These are phyloP conservation scores for Phodopus roborovskii DNA, from an alignment of 2,113 vertebrate species.

Conservation along the genomic window DNA sequence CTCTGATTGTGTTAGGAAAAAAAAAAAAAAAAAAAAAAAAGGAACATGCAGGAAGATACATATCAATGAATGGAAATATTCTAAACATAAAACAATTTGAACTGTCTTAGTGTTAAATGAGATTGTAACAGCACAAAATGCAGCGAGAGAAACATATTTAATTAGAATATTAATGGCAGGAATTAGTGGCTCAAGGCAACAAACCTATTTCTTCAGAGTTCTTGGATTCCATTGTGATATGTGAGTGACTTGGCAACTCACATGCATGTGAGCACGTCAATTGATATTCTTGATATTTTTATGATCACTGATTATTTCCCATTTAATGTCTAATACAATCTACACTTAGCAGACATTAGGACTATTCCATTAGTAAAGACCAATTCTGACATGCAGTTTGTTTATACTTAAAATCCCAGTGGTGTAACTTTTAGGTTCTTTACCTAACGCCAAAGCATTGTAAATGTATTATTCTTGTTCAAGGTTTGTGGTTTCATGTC, in stretches of 20 bases:
- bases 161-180: constrained; percentile 76
- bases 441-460: not conserved
- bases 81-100: constrained; percentile 69
- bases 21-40: no score
- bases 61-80: constrained; percentile 63
- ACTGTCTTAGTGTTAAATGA: not conserved
- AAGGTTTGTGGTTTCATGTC: not conserved
- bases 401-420: not conserved
- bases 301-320: not conserved
- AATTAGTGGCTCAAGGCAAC: constrained; percentile 60
- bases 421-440: not conserved
- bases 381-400: not conserved
- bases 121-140: constrained; percentile 55
- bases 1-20: constrained; percentile 11
- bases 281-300: constrained; percentile 47
- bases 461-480: not conserved
- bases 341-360: not conserved
- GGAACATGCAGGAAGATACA: constrained; percentile 31
- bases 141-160: constrained; percentile 70
- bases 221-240: constrained; percentile 13
- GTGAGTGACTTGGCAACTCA: constrained; percentile 22
- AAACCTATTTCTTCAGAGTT: constrained; percentile 51
- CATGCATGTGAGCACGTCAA: not conserved
- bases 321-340: constrained; percentile 42
- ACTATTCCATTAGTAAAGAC: constrained; percentile 1